phyloP scores from a whole-genome alignment of 2,113 vertebrate genomes.

The Dasypus novemcinctus region DNA sequence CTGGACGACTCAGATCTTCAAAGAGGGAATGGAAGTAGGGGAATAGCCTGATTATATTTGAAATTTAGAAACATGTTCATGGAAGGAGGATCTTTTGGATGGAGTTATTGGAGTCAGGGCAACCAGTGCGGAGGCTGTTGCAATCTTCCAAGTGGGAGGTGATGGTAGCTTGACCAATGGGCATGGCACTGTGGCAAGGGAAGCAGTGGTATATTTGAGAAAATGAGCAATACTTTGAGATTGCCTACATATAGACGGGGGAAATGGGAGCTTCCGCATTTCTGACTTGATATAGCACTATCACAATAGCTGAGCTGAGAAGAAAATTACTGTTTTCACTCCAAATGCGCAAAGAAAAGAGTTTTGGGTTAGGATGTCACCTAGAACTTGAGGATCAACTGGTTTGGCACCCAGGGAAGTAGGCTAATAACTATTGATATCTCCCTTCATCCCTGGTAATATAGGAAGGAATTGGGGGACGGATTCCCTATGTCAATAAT shows the following conservation, averaged over 20 bases:
- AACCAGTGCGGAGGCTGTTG: background rate
- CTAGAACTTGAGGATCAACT: background rate
- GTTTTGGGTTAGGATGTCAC: background rate
- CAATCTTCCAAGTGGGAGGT: background rate
- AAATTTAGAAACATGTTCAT: background rate
- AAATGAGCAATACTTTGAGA: background rate
- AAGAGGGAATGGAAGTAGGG: background rate
- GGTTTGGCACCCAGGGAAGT: too few species aligned
- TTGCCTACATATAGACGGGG: too few species aligned
- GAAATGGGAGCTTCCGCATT: background rate
- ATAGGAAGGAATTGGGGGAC: background rate
- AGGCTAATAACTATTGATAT: accelerated
- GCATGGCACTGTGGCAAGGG: accelerated
- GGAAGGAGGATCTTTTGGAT: background rate
- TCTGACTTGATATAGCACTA: background rate
- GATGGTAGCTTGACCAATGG: background rate
- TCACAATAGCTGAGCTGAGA: background rate
- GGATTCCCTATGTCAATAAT: background rate
- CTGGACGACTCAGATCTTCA: background rate
- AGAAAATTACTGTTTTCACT: background rate
- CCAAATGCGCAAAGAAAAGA: background rate
- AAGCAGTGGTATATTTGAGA: background rate
- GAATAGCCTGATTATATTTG: background rate
- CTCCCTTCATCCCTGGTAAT: background rate
- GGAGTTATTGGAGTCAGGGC: background rate